Base-by-base conservation (phyloP, 2,797 vertebrate genomes). In the Siniperca undulata region DNA sequence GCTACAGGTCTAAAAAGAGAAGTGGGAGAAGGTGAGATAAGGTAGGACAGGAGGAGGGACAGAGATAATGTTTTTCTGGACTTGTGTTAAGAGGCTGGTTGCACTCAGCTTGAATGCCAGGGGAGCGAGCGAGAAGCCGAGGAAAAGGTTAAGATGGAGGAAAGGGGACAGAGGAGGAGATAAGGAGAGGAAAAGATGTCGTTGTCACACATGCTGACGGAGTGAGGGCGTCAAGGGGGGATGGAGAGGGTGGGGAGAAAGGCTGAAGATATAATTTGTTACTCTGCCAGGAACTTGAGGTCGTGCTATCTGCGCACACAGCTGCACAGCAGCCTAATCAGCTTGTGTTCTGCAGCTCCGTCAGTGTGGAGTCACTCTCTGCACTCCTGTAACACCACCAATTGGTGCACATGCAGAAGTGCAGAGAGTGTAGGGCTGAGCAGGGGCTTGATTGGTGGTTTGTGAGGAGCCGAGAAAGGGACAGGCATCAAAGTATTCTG, bases 251-350 rank as follows among this genome's bases (percentile, higher is more conserved):
- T 14, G 44, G 50, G 80, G 68, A 78, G 74, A 44, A 52, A 40
- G 75, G 59, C 68, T 85, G 82, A 52, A 90, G 88, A 90, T 88
- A 81, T 88, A 66, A 89, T 83, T 85, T 90, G 76, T 76, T 85
- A 83, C 76, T 87, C 77, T 77, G 84, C 86, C 89, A 82, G 83
- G 36, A 91, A 87, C 86, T 87, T 69, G 70, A 87, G 85, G 86
- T 93, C 72, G 73, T 73, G 79, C 89, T 93, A 93, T 94, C 92
- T 68, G 85, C 46, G 9, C 77, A 3, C 78, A 81, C 92, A 94
- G 93, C 89, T 91, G 91, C 59, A 80, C 30, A 7, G 66, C 48
- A 11, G 74, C 79, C 78, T 90, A 92, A 93, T 92, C 88, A 92
- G 86, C 86, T 83, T 86, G 84, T 84, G 82, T 87, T 89, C 83